A percentile compares a stretch with the other conserved stretches of the same genome.
phyloP scores from a whole-genome alignment of 2,888 invertebrate species.

The Acronicta leporina region DNA sequence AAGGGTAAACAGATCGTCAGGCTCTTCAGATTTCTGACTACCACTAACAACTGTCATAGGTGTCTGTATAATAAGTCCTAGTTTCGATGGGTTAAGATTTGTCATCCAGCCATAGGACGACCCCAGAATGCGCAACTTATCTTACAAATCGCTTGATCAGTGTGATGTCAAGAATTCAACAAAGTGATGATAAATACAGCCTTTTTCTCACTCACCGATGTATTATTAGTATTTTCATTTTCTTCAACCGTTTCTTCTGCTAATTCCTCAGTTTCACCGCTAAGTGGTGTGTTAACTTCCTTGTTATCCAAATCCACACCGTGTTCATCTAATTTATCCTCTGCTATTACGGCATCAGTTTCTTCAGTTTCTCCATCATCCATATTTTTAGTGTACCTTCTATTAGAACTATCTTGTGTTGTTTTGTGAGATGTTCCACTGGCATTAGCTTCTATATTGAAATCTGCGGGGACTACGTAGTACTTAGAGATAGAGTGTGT shows the following conservation, averaged over 20 bases:
- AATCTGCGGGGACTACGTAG: slow-evolving; percentile 37
- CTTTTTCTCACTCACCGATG: slow-evolving; percentile 21
- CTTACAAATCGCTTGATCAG: no score
- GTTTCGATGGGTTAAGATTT: no score
- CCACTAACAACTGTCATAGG: no score
- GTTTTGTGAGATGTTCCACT: not conserved
- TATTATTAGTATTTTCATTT: no score
- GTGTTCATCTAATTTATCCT: not conserved
- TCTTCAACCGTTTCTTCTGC: no score
- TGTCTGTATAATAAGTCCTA: no score
- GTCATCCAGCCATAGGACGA: no score
- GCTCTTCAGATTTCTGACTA: no score
- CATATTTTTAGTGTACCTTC: not conserved
- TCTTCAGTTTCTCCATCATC: not conserved
- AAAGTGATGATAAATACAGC: not conserved
- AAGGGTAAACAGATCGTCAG: no score
- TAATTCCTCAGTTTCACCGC: no score
- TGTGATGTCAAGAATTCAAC: no score
- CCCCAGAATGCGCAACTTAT: no score
- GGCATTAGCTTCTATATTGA: not conserved
- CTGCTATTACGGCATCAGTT: not conserved
- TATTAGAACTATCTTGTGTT: not conserved
- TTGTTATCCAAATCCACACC: not conserved
- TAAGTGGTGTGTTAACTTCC: not conserved
- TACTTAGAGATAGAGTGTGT: slow-evolving; percentile 38